Evolutionary conservation across 2,888 invertebrate genomes (phyloP).

Genomic region (Caenorhabditis becei): DNA sequence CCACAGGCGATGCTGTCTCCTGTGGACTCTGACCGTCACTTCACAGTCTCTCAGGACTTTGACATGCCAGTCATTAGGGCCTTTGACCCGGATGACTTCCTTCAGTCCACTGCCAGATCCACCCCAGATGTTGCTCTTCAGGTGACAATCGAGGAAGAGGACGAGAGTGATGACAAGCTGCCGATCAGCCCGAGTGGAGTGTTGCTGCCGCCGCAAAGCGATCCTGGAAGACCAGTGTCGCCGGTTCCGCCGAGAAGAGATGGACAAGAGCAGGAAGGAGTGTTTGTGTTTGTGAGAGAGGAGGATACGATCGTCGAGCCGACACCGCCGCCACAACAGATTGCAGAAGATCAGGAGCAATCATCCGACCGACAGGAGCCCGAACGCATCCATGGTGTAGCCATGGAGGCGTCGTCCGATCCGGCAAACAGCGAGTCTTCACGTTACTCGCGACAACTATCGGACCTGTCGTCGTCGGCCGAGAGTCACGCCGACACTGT

Average conservation of each 20-base stretch:
- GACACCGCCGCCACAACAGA: constrained; percentile 44
- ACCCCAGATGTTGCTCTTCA: constrained; percentile 72
- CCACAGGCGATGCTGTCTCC: constrained; percentile 71
- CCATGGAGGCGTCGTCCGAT: constrained; percentile 63
- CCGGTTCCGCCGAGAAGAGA: constrained; percentile 72
- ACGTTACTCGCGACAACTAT: constrained; percentile 67
- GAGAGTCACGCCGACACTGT: constrained; percentile 70
- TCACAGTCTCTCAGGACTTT: constrained; percentile 66
- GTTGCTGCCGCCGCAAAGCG: constrained; percentile 65
- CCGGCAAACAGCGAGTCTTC: constrained; percentile 59
- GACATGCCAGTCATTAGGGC: constrained; percentile 60
- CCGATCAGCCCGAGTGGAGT: constrained; percentile 69
- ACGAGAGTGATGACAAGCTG: constrained; percentile 64
- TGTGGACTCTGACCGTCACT: constrained; percentile 75
- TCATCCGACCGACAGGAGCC: constrained; percentile 34
- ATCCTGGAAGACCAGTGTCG: constrained; percentile 73
- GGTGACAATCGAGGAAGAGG: constrained; percentile 68
- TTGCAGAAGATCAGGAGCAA: constrained; percentile 21
- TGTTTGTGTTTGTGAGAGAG: constrained; percentile 63
- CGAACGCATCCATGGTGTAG: constrained; percentile 64
- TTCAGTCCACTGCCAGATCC: constrained; percentile 63
- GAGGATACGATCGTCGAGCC: constrained; percentile 39
- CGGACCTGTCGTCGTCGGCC: constrained; percentile 64
- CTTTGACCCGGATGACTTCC: constrained; percentile 58
- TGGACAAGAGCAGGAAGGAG: constrained; percentile 40